Evolutionary conservation across 2,113 vertebrate species (phyloP), one percentile per base, ranked within the genome.

Genomic region (Scytalopus superciliaris): DNA sequence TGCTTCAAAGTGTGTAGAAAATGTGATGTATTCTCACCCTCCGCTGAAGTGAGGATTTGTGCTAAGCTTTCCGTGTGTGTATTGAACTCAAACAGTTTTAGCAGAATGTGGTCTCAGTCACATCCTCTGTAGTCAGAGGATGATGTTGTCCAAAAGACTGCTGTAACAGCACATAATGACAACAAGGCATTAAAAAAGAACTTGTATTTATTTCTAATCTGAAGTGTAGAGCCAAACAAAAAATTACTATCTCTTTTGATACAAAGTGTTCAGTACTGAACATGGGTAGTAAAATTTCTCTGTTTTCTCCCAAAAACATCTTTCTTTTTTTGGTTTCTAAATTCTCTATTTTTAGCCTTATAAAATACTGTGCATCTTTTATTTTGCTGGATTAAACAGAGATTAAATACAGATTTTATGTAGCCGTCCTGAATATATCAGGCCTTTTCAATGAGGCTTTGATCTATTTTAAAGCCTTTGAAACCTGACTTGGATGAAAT

Each of bases 401-500:
- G 50, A 90, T 87, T 92, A 90, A 91, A 93, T 74, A 80, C 42
- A 80, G 79, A 83, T 88, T 94, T 94, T 84, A 72, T 88, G 67
- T 67, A 85, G 52, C 56, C 0, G 12, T 77, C 59, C 59, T 91
- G 88, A 94, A 93, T 87, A 74, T 81, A 81, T 90, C 79, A 83
- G 73, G 37, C 30, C 17, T 77, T 85, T 91, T 93, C 64, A 49
- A 55, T 67, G 59, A 86, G 14, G n/a, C 76, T 96, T 95, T 96
- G 79, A 93, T 94, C 63, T 96, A 30, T 70, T 94, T 80, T 84
- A 83, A 92, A 88, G 55, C 21, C 79, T 95, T 83, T 94, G 85
- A 97, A 95, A 93, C 55, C 42, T 81, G 69, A 63, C 55, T 90
- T 90, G 88, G 90, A 77, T 90, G 72, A 94, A 95, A 95, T 89